Conservation (phyloP, 1,140 invertebrate species). For the Augochlora pura region DNA sequence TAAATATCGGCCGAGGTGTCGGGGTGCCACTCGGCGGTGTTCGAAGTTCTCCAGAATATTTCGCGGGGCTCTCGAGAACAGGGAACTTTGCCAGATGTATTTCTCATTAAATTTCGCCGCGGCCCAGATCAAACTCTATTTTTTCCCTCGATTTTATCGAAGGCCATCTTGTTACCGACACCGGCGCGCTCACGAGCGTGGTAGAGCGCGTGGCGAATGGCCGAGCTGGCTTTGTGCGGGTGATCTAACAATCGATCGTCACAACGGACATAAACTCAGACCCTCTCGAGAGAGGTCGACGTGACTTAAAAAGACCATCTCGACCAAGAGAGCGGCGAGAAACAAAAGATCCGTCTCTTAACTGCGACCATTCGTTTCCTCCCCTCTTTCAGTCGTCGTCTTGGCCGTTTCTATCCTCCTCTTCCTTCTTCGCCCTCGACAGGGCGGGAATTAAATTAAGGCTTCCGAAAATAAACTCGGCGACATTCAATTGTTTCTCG, state of each 20-base stretch:
- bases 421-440: constrained; percentile 32
- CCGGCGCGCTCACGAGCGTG: not conserved
- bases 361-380: constrained; percentile 50
- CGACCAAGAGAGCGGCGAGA: constrained; percentile 55
- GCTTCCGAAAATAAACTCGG: constrained; percentile 73
- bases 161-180: no score
- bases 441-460: constrained; percentile 70
- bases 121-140: not conserved
- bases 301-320: constrained; percentile 68
- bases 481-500: constrained; percentile 71
- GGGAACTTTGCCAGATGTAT: not conserved
- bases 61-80: not conserved
- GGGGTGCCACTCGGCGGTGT: constrained; percentile 5
- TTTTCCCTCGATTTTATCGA: not conserved
- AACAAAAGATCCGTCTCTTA: constrained; percentile 70
- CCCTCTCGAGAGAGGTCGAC: constrained; percentile 41
- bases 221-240: not conserved
- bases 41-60: not conserved
- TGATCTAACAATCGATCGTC: constrained; percentile 47
- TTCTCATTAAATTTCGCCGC: not conserved
- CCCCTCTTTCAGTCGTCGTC: not conserved
- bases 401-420: not conserved
- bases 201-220: not conserved
- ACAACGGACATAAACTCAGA: constrained; percentile 27
- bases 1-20: constrained; percentile 39